Evolutionary conservation across 37 sponge, comb jelly and placozoan genomes (phyloP), one percentile per base, ranked within the genome.

Genomic region (Beroe ovata): DNA sequence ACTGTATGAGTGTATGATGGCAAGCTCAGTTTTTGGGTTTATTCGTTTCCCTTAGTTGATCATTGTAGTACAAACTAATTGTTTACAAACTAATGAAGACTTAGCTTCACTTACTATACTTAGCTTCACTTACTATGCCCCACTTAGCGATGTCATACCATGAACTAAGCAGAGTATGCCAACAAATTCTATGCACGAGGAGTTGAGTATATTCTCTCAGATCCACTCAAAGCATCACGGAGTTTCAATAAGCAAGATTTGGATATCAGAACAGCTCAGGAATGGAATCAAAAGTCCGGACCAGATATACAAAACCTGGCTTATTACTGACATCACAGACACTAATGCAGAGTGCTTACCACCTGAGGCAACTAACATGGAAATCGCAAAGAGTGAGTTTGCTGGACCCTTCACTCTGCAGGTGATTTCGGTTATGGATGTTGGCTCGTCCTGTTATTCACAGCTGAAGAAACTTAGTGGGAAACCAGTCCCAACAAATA

Each of bases 291-390:
- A 16, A 1, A 42, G 23, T 40, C 29, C 54, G 8, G 84, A 39
- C 6, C 84, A 77, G 54, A 41, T 77, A 8, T 77, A 77, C 47
- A 39, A 77, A 36, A 77, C 39, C 19, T 77, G 84, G 84, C 54
- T 77, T 4, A 16, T n/a, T 21, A 40, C 84, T 21, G 84, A 77
- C 28, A 42, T 77, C 1, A 6, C 38, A 0, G 47, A 77, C 1
- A 77, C 84, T 6, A 8, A 40, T 21, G 84, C 29, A 0, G 28
- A 39, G 3, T 40, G 28, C 4, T 26, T 39, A 4, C 84, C 54
- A 6, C 47, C 54, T 42, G 54, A 39, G 18, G 54, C 38, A 0
- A 39, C 28, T 3, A 23, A 8, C 22, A 41, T 77, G 41, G n/a
- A 4, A 21, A 35, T 30, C 16, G 28, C 23, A 22, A 42, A 42